Conservation (phyloP, 2,888 invertebrate genomes). For the Arge pagana region DNA sequence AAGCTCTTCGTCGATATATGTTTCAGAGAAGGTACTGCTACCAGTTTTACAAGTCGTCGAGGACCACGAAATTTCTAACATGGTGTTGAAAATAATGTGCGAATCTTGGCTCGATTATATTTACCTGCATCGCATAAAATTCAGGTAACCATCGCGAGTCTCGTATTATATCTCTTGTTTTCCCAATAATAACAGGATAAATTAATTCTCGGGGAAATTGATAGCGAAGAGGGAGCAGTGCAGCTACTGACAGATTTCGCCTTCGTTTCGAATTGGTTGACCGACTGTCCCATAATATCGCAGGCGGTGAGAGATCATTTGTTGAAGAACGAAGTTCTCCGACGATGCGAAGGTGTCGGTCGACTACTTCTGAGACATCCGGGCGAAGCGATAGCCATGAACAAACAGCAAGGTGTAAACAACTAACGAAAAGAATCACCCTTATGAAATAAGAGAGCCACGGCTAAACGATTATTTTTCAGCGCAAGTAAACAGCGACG, state of each 20-base stretch:
- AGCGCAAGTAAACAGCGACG: conserved; percentile 44
- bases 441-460: too few species aligned
- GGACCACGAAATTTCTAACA: conserved; percentile 74
- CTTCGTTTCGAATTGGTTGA: conserved; percentile 77
- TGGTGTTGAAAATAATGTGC: conserved; percentile 80
- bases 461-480: conserved; percentile 11
- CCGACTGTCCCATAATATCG: conserved; percentile 64
- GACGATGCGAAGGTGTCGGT: conserved; percentile 86
- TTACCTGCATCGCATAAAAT: conserved; percentile 79
- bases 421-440: not conserved
- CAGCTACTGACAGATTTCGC: conserved; percentile 83
- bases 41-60: conserved; percentile 80
- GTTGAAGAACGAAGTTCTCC: conserved; percentile 61
- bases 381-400: conserved; percentile 82
- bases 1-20: conserved; percentile 19
- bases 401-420: conserved; percentile 40
- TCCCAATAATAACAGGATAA: not conserved
- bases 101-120: conserved; percentile 89
- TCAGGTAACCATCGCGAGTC: conserved; percentile 60
- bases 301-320: conserved; percentile 58
- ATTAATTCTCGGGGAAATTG: not conserved
- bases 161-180: not conserved
- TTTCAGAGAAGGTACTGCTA: conserved; percentile 72
- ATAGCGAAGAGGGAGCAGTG: conserved; percentile 73
- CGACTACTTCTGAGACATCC: conserved; percentile 78